Evolutionary conservation across 2,113 vertebrate species (phyloP), one percentile per base, ranked within the genome.

Genomic region (Nothobranchius kuhntae): DNA sequence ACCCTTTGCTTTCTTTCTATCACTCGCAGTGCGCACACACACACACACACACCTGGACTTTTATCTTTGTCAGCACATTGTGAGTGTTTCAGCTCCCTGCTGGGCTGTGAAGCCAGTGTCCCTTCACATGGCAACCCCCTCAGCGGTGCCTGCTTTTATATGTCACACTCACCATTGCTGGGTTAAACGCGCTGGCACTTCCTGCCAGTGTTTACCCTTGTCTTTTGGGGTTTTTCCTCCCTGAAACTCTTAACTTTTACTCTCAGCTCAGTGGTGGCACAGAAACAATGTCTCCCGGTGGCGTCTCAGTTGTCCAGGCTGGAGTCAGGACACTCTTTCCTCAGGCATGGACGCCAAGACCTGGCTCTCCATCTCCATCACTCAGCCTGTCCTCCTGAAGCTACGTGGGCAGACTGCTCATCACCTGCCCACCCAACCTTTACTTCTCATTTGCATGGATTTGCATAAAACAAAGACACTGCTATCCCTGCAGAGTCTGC

Each of bases 391-490:
- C 89, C 80, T 90, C 77, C 87, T 73, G 77, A 82, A 89, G 85
- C 84, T 91, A 92, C 88, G 91, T 89, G 91, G 87, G 71, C 80
- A 86, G 91, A 92, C 87, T 92, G 85, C 75, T 87, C 86, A 90
- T 82, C 68, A 26, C 64, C 75, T 67, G 10, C 61, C 69, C 35
- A 30, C 75, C 61, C 56, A 47, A 51, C 52, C 71, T 15, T 24
- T 6, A 13, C 61, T 65, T 67, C 65, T 79, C 75, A 87, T 86
- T 84, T 86, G 75, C 86, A 86, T 84, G 76, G 84, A 89, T 92
- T 87, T 92, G 90, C 86, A 91, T 91, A 86, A 86, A 90, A 88
- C 84, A 89, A 88, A 92, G 82, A 87, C 74, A 76, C 26, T 13
- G 73, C 80, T 85, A 71, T 74, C 68, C 64, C 78, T 74, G 53